phyloP scores from a whole-genome alignment of 2,113 vertebrate genomes.

The Ardeotis arabs region DNA sequence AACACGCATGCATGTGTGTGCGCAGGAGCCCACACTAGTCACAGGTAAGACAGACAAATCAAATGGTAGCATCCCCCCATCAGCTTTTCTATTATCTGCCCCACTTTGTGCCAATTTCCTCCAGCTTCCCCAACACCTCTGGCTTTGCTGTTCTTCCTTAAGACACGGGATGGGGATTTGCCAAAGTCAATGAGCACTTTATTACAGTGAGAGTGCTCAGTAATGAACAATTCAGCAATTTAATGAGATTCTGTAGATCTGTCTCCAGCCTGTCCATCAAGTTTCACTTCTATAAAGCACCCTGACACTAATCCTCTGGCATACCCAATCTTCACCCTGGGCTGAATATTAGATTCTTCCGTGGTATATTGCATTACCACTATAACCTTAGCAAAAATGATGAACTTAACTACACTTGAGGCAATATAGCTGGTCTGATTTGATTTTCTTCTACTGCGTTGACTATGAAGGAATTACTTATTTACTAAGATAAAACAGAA shows the following conservation, averaged over 20 bases:
- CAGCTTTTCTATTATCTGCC: conserved; percentile 69
- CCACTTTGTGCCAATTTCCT: conserved; percentile 73
- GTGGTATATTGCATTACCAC: conserved; percentile 84
- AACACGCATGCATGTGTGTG: not conserved
- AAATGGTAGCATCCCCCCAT: conserved; percentile 25
- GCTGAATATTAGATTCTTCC: conserved; percentile 88
- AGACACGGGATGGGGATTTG: conserved; percentile 81
- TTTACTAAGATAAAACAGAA: conserved; percentile 80
- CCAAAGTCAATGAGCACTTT: conserved; percentile 89
- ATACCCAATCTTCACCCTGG: conserved; percentile 84
- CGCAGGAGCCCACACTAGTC: not conserved
- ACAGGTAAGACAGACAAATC: conserved; percentile 56
- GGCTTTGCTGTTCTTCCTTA: conserved; percentile 78
- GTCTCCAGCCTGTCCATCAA: conserved; percentile 87
- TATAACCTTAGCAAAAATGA: conserved; percentile 86
- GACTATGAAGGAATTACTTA: conserved; percentile 79
- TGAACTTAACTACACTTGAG: conserved; percentile 85
- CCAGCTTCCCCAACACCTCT: conserved; percentile 65
- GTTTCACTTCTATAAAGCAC: conserved; percentile 85
- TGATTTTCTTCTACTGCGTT: conserved; percentile 78
- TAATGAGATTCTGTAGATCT: conserved; percentile 89
- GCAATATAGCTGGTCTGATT: conserved; percentile 82
- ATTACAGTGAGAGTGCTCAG: conserved; percentile 82
- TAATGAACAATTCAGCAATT: conserved; percentile 88
- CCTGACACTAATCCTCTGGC: conserved; percentile 87